Evolutionary conservation across 2,113 vertebrate genomes (phyloP).

Genomic region (Martes martes): DNA sequence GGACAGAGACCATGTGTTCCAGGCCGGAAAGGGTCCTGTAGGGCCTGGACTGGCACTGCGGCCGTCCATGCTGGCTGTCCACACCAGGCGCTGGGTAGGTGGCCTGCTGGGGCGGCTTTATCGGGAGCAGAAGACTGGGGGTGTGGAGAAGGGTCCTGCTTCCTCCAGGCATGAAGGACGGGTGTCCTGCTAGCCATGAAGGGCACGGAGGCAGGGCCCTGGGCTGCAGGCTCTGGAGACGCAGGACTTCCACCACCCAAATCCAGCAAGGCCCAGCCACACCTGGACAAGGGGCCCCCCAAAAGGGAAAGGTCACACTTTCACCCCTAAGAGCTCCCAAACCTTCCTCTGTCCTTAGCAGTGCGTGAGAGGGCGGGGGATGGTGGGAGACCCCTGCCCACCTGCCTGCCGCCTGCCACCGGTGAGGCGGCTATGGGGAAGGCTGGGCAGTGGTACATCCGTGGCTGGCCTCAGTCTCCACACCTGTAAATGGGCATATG

Average conservation of each 20-base stretch:
- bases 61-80: neutral
- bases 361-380: accelerated
- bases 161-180: neutral
- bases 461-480: neutral
- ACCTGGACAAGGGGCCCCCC: neutral
- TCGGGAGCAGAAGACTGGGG: neutral
- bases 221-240: neutral
- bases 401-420: neutral
- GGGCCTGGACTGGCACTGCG: neutral
- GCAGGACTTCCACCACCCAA: accelerated
- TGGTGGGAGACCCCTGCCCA: neutral
- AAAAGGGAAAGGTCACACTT: neutral
- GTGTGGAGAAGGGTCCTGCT: neutral
- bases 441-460: neutral
- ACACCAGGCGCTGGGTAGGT: neutral
- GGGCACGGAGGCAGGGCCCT: neutral
- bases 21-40: neutral
- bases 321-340: neutral
- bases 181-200: neutral
- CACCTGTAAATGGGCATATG: neutral
- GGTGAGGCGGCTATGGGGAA: neutral
- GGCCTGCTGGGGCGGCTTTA: neutral
- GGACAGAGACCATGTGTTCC: neutral
- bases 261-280: neutral
- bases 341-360: no score